Evolutionary conservation across 1,140 invertebrate species (phyloP), one percentile per base, ranked within the genome.

Genomic region (Charaxes varanes): DNA sequence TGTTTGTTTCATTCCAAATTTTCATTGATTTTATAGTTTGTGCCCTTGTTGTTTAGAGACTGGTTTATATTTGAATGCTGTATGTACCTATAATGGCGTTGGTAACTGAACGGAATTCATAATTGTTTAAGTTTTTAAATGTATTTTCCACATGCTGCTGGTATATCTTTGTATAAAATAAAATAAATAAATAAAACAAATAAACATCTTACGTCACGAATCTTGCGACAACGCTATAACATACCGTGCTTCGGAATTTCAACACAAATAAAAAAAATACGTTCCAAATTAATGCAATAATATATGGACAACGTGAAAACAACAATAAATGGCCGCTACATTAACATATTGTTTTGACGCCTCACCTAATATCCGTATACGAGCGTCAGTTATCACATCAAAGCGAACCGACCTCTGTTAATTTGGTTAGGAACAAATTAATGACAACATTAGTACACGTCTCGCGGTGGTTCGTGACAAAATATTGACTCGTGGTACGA

Each of bases 401-500:
- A 79, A 78, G 61, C 53, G 42, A 18, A 50, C 51, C 27, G 40
- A 49, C 50, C 23, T 64, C 53, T 45, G 50, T 72, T 82, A 74
- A 82, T 82, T 82, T 70, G 18, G 70, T 70, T 70, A 69, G 60
- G 69, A 67, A 67, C 58, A 70, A 62, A 77, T 80, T 77, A 79
- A 79, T 79, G 69, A 63, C 46, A 17, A 36, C 71, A 82, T 82
- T 82, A 70, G 62, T 82, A 58, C 41, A 67, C 58, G 78, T 79
- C 78, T 41, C 35, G 43, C 17, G 34, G 70, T 43, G 41, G 58
- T 59, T 79, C 74, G 73, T 82, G 78, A 82, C 74, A 82, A 70
- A 82, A 79, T 82, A 82, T 82, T 82, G 78, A 82, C 71, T 78
- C 52, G 53, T 62, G n/a, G n/a, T n/a, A n/a, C n/a, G n/a, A n/a